Evolutionary conservation across 2,113 vertebrate genomes (phyloP).

Genomic region (Cichladusa arquata): DNA sequence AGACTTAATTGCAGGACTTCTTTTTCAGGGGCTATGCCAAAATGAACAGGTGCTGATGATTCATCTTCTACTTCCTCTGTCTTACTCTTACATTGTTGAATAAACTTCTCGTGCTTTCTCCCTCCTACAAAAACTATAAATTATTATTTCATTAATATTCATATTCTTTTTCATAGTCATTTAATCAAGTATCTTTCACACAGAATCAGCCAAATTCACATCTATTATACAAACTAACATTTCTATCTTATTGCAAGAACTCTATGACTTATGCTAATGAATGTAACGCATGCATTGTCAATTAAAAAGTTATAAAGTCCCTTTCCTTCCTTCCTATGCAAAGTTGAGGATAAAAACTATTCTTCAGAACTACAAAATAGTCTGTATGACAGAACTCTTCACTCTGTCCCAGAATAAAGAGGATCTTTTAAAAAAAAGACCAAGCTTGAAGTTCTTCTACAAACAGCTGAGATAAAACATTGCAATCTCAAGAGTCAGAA

Average conservation of each 20-base stretch:
- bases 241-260: neutral
- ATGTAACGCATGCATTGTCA: neutral
- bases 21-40: slow-evolving; percentile 35
- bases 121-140: slow-evolving; percentile 63
- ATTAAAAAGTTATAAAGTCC: neutral
- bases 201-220: neutral
- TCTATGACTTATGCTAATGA: neutral
- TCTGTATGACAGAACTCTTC: neutral
- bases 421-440: neutral
- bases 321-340: neutral
- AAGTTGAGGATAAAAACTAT: neutral
- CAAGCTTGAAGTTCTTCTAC: neutral
- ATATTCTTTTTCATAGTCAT: neutral
- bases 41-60: slow-evolving; percentile 24
- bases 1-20: slow-evolving; percentile 22
- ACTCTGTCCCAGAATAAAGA: neutral
- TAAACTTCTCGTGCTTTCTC: slow-evolving; percentile 64
- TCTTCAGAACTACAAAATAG: neutral
- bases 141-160: neutral
- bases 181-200: neutral
- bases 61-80: slow-evolving; percentile 32
- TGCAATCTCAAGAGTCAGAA: neutral
- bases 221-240: neutral
- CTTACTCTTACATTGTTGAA: slow-evolving; percentile 62
- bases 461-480: neutral